phyloP scores from a whole-genome alignment of 2,888 invertebrate species.

The Luperina nickerlii region DNA sequence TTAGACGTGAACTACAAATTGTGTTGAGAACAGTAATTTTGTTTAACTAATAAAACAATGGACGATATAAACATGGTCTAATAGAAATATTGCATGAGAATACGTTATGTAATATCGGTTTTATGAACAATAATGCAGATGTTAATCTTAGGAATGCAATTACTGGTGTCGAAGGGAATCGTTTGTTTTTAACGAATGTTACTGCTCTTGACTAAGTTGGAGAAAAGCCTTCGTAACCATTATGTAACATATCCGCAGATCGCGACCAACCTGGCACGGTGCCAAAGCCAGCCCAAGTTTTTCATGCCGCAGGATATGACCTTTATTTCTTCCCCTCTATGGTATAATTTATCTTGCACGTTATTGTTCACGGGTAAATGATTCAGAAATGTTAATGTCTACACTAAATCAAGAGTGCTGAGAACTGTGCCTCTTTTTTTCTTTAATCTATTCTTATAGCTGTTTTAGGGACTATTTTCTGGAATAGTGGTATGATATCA shows the following conservation, averaged over 20 bases:
- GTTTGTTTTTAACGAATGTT: constrained; percentile 48
- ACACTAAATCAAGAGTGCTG: constrained; percentile 56
- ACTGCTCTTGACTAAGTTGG: constrained; percentile 38
- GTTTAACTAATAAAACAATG: constrained; percentile 7
- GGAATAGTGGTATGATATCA: not conserved
- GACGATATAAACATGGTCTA: not conserved
- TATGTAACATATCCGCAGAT: constrained; percentile 61
- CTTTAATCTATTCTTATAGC: constrained; percentile 48
- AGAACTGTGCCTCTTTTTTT: constrained; percentile 50
- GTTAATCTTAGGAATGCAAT: constrained; percentile 14
- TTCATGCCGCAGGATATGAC: constrained; percentile 46
- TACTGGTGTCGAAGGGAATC: constrained; percentile 18
- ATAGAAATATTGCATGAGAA: constrained; percentile 13
- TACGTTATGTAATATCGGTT: constrained; percentile 15
- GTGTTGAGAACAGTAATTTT: not conserved
- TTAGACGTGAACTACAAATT: constrained; percentile 6
- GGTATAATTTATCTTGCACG: constrained; percentile 50
- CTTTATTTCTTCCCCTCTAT: constrained; percentile 57
- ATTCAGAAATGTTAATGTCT: constrained; percentile 61
- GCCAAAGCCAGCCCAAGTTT: constrained; percentile 56
- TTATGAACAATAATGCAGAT: constrained; percentile 3
- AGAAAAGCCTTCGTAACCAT: constrained; percentile 61
- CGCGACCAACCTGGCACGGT: constrained; percentile 52
- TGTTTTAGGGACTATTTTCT: constrained; percentile 39
- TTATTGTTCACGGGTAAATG: constrained; percentile 55